Evolutionary conservation across 1,140 invertebrate genomes (phyloP).

Genomic region (Ceratina japonica): DNA sequence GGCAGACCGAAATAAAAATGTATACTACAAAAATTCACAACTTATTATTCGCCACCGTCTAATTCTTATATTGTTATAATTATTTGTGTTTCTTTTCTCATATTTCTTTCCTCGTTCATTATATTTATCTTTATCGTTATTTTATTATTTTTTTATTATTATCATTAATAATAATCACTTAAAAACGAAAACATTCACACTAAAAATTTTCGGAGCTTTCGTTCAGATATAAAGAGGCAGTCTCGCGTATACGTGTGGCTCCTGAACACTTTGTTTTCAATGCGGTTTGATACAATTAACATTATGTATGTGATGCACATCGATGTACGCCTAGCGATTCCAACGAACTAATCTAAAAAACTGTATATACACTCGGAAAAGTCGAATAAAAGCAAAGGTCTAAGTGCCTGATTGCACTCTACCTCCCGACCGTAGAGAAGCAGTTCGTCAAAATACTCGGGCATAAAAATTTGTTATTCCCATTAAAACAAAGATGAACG

Average conservation of each 20-base stretch:
- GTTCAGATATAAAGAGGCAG: constrained; percentile 54
- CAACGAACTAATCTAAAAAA: constrained; percentile 19
- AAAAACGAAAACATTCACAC: constrained; percentile 68
- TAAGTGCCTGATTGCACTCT: not conserved
- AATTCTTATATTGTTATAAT: constrained; percentile 66
- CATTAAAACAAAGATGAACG: not conserved
- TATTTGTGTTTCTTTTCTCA: constrained; percentile 57
- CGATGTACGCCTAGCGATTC: not conserved
- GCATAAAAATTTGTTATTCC: not conserved
- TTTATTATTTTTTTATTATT: constrained; percentile 57
- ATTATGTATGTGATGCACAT: not conserved
- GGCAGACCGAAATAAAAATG: constrained; percentile 67
- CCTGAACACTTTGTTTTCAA: constrained; percentile 47
- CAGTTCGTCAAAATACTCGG: not conserved
- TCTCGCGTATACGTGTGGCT: constrained; percentile 49
- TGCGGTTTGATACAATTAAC: not conserved
- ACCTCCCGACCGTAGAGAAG: not conserved
- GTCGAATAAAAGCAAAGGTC: not conserved
- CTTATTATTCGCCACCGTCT: constrained; percentile 68
- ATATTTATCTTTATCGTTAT: constrained; percentile 52
- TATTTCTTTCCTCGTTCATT: constrained; percentile 54
- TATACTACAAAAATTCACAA: constrained; percentile 73
- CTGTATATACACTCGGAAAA: constrained; percentile 14
- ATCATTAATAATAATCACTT: constrained; percentile 61
- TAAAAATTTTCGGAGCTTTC: constrained; percentile 68